These are phyloP conservation scores for Philhelius pedissequus DNA, from an alignment of 2,888 invertebrate genomes.

Conservation along the genomic window DNA sequence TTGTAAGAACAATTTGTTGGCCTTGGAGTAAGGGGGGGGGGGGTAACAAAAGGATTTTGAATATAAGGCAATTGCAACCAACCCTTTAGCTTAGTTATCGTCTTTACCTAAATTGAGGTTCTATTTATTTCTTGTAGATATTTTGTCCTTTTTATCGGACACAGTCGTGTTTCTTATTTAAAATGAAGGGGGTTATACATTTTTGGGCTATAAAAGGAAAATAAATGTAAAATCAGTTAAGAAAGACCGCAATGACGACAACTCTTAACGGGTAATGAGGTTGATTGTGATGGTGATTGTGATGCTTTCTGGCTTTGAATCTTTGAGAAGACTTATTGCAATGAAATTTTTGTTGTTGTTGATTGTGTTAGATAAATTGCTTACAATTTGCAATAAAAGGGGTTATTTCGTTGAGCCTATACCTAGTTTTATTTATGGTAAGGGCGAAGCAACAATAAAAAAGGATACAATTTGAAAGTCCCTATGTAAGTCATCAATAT, in stretches of 20 bases:
- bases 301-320: neutral
- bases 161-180: constrained; percentile 8
- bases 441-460: too few species aligned
- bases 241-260: constrained; percentile 41
- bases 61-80: neutral
- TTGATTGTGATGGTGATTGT: constrained; percentile 51
- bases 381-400: constrained; percentile 25
- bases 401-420: too few species aligned
- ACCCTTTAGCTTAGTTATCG: constrained; percentile 16
- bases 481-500: too few species aligned
- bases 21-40: neutral
- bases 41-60: constrained; percentile 40
- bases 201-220: constrained; percentile 53
- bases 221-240: constrained; percentile 68
- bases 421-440: too few species aligned
- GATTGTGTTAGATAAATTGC: constrained; percentile 29
- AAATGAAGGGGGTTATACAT: neutral
- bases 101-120: constrained; percentile 32
- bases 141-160: constrained; percentile 57
- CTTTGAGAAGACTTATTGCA: neutral
- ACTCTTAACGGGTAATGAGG: constrained; percentile 58
- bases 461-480: too few species aligned
- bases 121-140: constrained; percentile 43
- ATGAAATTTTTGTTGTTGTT: neutral
- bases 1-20: constrained; percentile 33